Evolutionary conservation across 2,113 vertebrate species (phyloP), one percentile per base, ranked within the genome.

Genomic region (Antechinus stuartii): DNA sequence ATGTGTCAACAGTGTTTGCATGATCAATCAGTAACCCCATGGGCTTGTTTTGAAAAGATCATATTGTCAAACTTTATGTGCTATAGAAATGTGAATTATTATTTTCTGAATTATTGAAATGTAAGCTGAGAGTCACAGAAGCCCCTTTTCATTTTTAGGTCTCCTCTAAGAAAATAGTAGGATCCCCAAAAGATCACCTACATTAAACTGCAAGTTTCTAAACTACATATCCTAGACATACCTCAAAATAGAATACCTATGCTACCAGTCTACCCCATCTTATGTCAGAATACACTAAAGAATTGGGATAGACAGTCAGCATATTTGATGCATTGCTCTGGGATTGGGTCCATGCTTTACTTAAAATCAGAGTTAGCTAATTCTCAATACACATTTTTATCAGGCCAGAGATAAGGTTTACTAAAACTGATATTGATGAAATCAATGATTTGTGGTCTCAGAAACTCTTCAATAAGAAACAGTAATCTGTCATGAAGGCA

Each of bases 311-410:
- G 89, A 24, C 49, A 90, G 49, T 90, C 16, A 49, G 89, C 3
- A 27, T 90, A 52, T 11, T 52, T 27, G 47, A 27, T 26, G 27
- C 14, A 14, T 30, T 52, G n/a, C 89, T 49, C 89, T 90, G 47
- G 49, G 4, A 49, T 27, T 90, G 89, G 89, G 46, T 90, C 27
- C 27, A 30, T 95, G 53, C 35, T 93, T 98, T 97, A 90, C 95
- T 98, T 97, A 97, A 52, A 96, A 93, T 97, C 96, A 96, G 93
- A 97, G 96, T 97, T 98, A 97, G 97, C 97, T 97, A 98, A 96
- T 97, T 97, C 97, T 98, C 96, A 97, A 96, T 96, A 97, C 97
- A 97, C 97, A 97, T 94, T 97, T 98, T 98, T 97, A 98, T 98
- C 98, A 97, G 97, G 19, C n/a, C 68, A 42, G 22, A 98, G 97